Evolutionary conservation across 2,888 invertebrate species (phyloP).

Genomic region (Dolichopus griseipennis): DNA sequence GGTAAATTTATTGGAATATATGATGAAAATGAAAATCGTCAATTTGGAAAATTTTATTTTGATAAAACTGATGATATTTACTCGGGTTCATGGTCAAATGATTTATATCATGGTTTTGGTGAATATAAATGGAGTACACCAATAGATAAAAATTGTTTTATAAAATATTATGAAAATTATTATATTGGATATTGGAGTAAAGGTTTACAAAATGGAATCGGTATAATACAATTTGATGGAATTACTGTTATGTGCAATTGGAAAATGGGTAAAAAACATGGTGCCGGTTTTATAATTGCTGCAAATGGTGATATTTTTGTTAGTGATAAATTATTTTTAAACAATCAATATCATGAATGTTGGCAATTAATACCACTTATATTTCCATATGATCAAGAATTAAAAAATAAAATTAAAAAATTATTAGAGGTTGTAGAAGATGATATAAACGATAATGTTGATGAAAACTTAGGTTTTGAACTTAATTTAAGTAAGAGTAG

Average conservation of each 20-base stretch:
- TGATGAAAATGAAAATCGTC: conserved; percentile 13
- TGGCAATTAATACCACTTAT: conserved; percentile 2
- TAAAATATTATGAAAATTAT: conserved; percentile 4
- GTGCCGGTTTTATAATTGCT: conserved; percentile 17
- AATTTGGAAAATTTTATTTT: conserved; percentile 9
- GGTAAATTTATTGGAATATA: conserved; percentile 15
- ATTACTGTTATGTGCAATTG: conserved; percentile 13
- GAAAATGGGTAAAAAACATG: conserved; percentile 14
- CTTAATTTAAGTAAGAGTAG: too few relatives aligned
- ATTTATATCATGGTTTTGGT: conserved; percentile 16
- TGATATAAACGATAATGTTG: too few relatives aligned
- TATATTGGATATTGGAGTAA: conserved; percentile 17
- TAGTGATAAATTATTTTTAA: conserved; percentile 14
- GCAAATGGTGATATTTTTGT: conserved; percentile 17
- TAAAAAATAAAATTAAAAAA: too few relatives aligned
- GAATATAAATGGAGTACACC: conserved; percentile 14
- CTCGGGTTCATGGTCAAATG: conserved; percentile 16
- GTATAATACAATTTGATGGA: conserved; percentile 16
- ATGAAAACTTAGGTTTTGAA: too few relatives aligned
- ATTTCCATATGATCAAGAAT: too few relatives aligned
- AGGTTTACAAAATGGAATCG: conserved; percentile 17
- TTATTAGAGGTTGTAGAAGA: too few relatives aligned
- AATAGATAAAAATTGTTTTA: background rate
- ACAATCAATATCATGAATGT: background rate
- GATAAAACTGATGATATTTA: conserved; percentile 12